A percentile compares a stretch with the other conserved stretches of the same genome.
These are phyloP conservation scores for Euura saliciscinereae DNA, from an alignment of 1,140 invertebrate species.

Conservation along the genomic window DNA sequence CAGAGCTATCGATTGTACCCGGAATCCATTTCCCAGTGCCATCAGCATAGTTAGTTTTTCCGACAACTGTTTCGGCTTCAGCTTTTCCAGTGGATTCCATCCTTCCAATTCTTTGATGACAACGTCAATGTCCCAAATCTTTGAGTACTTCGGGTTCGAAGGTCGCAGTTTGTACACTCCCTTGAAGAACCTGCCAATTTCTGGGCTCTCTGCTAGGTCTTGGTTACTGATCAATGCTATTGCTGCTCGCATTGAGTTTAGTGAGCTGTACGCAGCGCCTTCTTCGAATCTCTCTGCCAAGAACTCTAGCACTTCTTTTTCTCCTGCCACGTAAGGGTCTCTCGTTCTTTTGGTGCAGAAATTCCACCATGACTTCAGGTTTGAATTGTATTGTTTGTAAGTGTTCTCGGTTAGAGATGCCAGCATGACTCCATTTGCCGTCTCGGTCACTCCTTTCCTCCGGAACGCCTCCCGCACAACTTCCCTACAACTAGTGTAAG, in stretches of 20 bases:
- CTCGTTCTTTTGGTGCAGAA: constrained; percentile 10
- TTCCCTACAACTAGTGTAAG: constrained; percentile 18
- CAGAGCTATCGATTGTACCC: constrained; percentile 19
- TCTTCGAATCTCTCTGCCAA: constrained; percentile 19
- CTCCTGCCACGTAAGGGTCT: neutral
- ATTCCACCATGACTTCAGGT: constrained; percentile 18
- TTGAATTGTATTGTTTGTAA: constrained; percentile 17
- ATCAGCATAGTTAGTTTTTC: constrained; percentile 19
- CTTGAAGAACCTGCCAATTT: no score
- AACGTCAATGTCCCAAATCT: constrained; percentile 15
- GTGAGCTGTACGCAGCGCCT: constrained; percentile 16
- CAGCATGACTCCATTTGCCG: constrained; percentile 13
- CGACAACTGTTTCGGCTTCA: constrained; percentile 6
- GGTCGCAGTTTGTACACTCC: no score
- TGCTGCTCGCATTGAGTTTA: constrained; percentile 19
- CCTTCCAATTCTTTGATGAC: no score
- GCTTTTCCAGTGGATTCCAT: neutral
- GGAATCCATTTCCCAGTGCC: constrained; percentile 17
- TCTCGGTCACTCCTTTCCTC: constrained; percentile 15
- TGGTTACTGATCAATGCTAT: neutral
- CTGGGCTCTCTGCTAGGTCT: no score
- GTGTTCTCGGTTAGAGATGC: constrained; percentile 14
- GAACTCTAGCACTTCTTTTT: constrained; percentile 12
- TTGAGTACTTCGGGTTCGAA: constrained; percentile 14
- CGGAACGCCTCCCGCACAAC: constrained; percentile 16